phyloP scores from a whole-genome alignment of 2,113 vertebrate species.

The Tretioscincus oriximinensis region DNA sequence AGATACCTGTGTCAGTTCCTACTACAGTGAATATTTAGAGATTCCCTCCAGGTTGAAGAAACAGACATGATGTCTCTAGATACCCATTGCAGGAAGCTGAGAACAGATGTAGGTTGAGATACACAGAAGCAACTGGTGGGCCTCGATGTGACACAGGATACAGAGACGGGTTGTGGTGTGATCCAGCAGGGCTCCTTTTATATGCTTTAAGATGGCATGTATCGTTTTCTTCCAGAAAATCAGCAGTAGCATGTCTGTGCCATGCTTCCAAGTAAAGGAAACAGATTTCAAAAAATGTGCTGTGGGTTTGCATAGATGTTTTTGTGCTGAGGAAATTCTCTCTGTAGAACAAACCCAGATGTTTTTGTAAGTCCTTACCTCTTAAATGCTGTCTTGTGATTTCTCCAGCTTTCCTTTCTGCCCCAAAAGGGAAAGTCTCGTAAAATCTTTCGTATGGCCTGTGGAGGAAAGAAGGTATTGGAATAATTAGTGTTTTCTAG shows the following conservation, averaged over 20 bases:
- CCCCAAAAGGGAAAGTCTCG: constrained; percentile 42
- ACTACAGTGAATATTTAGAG: too few relatives aligned
- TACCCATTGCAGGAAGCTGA: too few relatives aligned
- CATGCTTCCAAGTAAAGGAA: constrained; percentile 26
- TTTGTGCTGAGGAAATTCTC: constrained; percentile 61
- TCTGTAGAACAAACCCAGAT: constrained; percentile 67
- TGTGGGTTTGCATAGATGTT: constrained; percentile 63
- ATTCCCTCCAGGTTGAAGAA: too few relatives aligned
- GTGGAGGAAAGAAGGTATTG: constrained; percentile 1
- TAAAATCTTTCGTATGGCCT: constrained; percentile 36
- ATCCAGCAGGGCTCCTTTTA: too few relatives aligned
- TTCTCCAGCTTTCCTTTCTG: constrained; percentile 45
- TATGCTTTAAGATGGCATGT: background rate
- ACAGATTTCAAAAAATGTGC: constrained; percentile 58
- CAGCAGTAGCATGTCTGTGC: constrained; percentile 48
- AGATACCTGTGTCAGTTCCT: too few relatives aligned
- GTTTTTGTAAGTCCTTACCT: constrained; percentile 63
- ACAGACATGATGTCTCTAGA: too few relatives aligned
- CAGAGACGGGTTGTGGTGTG: too few relatives aligned
- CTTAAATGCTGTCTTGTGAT: constrained; percentile 42
- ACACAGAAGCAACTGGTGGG: too few relatives aligned
- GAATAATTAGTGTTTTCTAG: background rate
- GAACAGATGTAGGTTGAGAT: too few relatives aligned
- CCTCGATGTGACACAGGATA: too few relatives aligned
- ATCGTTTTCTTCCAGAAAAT: constrained; percentile 41